Evolutionary conservation across 2,888 invertebrate genomes (phyloP), one percentile per base, ranked within the genome.

Genomic region (Caenorhabditis japonica): DNA sequence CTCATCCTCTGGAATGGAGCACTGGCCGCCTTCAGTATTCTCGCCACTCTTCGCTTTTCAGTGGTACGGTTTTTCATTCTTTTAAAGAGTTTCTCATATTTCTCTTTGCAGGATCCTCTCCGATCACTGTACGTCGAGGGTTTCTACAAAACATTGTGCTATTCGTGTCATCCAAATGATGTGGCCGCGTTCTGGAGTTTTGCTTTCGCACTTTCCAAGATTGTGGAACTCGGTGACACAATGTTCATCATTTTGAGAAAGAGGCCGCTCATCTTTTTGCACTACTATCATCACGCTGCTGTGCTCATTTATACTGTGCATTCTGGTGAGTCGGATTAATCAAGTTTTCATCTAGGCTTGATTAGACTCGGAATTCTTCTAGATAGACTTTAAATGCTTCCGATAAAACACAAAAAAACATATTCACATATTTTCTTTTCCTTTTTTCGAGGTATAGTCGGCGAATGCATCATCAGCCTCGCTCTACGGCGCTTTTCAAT

Each of bases 11-110:
- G 90, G 90, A 90, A 89, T 79, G 87, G 87, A 33, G 77, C 85
- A 5, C 80, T 90, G 39, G 89, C 89, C 2, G 58, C 89, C 4
- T 90, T 90, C 83, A 89, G 89, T 81, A 89, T 90, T 12, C 71
- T 87, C 23, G 90, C 90, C 4, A 87, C 89, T 4, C 74, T 88
- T 4, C 82, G 90, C 27, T 84, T 85, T 49, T 72, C 81, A 2
- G 82, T 84, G 73, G 84, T 83, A 38, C 17, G 60, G 41, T 23
- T 19, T 21, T 49, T n/a, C n/a, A n/a, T n/a, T n/a, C n/a, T n/a
- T n/a, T n/a, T n/a, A n/a, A n/a, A n/a, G n/a, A n/a, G n/a, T n/a
- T n/a, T n/a, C n/a, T n/a, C n/a, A n/a, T n/a, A n/a, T n/a, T n/a
- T n/a, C 25, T 7, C 15, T 66, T 43, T 75, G 25, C 23, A 86